Evolutionary conservation across 2,888 invertebrate species (phyloP), one percentile per base, ranked within the genome.

Genomic region (Watsonalla binaria): DNA sequence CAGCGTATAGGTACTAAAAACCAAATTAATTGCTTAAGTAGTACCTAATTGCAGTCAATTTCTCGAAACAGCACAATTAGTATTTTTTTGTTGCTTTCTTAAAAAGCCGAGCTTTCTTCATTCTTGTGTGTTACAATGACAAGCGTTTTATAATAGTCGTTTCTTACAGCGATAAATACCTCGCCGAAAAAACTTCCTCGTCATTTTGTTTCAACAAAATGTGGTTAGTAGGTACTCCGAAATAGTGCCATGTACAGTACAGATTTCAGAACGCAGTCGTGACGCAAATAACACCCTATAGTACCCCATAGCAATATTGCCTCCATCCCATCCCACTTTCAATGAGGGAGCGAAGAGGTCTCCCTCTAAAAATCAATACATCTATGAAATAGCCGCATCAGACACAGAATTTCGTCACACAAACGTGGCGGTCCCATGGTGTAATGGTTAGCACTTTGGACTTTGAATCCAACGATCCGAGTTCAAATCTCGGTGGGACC

Each of bases 391-490:
- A 11, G 5, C 8, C 42, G 11, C 11, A 42, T 11, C 5, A 11
- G 11, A 11, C 11, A 42, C 42, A 42, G 5, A 47, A 54, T 49
- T 62, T 62, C 14, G 47, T 50, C 42, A 46, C 51, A 51, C 52
- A 53, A 54, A 53, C 51, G 51, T 52, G 37, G 57, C 62, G 84
- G 85, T 84, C 82, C 84, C 84, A 85, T 86, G 85, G 84, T 84
- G 85, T 85, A 86, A 85, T 85, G 84, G 87, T 86, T 84, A 88
- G 86, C 87, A 87, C 86, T 86, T 86, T 87, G 86, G 86, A 86
- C 86, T 86, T 84, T 86, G 84, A 87, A 84, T 83, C 80, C 82
- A 83, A 80, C 83, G 81, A 84, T 82, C 84, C 82, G 82, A 84
- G 83, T 84, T 84, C 83, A 78, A 84, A 80, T 83, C 82, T 83